Percentiles rank a stretch among this genome's conserved stretches.
Conservation (phyloP, 2,113 vertebrate species). For the Catharus fuscescens region DNA sequence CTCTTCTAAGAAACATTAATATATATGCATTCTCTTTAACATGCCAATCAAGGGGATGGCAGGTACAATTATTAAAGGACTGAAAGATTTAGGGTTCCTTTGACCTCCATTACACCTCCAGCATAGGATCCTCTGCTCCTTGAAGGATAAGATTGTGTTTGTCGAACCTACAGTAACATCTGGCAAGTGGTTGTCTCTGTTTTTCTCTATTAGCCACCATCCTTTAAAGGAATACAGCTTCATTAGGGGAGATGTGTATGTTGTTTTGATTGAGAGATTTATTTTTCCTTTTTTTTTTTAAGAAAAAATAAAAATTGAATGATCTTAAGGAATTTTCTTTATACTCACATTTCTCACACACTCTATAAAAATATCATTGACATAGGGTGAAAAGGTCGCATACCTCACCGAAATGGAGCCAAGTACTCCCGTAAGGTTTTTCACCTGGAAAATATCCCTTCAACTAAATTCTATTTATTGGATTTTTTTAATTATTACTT, state of each 20-base stretch:
- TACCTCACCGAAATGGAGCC: slow-evolving; percentile 45
- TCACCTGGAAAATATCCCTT: slow-evolving; percentile 46
- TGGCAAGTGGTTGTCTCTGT: not conserved
- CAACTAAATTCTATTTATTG: slow-evolving; percentile 6
- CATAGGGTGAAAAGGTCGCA: slow-evolving; percentile 38
- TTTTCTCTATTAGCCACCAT: not conserved
- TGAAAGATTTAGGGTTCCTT: slow-evolving; percentile 24
- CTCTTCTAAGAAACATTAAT: not conserved
- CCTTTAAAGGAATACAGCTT: not conserved
- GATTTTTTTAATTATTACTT: not conserved
- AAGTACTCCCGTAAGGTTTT: slow-evolving; percentile 30
- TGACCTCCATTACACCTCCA: slow-evolving; percentile 32
- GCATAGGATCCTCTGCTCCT: not conserved
- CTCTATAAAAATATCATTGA: slow-evolving; percentile 59
- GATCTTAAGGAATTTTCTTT: slow-evolving; percentile 40
- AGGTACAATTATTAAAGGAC: slow-evolving; percentile 12
- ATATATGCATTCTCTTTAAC: not conserved
- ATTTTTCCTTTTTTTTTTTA: not conserved
- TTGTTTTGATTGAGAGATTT: not conserved
- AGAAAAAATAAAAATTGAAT: not conserved
- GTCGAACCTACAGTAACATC: not conserved
- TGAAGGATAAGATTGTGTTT: slow-evolving; percentile 25
- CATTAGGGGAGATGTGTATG: not conserved
- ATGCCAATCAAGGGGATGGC: not conserved
- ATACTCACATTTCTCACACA: slow-evolving; percentile 19